Conservation (phyloP, 1,140 invertebrate genomes). For the Drosophila pseudoananassae region DNA sequence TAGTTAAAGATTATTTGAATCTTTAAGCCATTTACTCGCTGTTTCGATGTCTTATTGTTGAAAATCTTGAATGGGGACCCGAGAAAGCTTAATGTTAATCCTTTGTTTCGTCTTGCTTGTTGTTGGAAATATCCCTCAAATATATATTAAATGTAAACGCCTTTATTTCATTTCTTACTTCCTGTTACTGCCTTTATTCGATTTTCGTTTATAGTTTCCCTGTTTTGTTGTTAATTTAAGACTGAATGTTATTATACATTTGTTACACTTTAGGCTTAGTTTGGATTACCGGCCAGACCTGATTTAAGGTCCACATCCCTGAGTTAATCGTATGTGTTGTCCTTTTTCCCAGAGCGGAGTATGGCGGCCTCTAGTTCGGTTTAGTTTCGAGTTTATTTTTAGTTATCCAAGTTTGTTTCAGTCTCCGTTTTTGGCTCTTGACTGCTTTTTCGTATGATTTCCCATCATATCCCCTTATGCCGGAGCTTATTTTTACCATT, state of each 20-base stretch:
- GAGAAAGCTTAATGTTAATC: not conserved
- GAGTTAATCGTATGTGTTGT: constrained; percentile 30
- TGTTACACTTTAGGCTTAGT: constrained; percentile 39
- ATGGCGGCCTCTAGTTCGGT: constrained; percentile 33
- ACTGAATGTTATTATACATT: constrained; percentile 38
- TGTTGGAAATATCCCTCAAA: not conserved
- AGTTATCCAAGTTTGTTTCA: constrained; percentile 28
- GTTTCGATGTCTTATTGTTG: constrained; percentile 28
- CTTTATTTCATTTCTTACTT: not conserved
- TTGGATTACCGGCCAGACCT: constrained; percentile 31
- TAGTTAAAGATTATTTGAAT: constrained; percentile 34
- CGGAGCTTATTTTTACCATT: constrained; percentile 31
- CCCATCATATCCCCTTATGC: constrained; percentile 20
- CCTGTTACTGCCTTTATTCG: not conserved
- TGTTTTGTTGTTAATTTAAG: constrained; percentile 31
- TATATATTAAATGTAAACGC: not conserved
- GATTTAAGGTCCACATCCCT: constrained; percentile 22
- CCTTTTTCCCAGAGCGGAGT: constrained; percentile 11
- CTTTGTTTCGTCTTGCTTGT: not conserved
- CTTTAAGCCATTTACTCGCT: constrained; percentile 27
- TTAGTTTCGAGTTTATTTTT: constrained; percentile 36
- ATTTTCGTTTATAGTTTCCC: not conserved
- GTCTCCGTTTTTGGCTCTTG: constrained; percentile 21
- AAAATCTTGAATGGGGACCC: constrained; percentile 9
- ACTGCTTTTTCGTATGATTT: constrained; percentile 26